Base-by-base conservation (phyloP, 2,888 invertebrate species). In the Caenorhabditis sulstoni region DNA sequence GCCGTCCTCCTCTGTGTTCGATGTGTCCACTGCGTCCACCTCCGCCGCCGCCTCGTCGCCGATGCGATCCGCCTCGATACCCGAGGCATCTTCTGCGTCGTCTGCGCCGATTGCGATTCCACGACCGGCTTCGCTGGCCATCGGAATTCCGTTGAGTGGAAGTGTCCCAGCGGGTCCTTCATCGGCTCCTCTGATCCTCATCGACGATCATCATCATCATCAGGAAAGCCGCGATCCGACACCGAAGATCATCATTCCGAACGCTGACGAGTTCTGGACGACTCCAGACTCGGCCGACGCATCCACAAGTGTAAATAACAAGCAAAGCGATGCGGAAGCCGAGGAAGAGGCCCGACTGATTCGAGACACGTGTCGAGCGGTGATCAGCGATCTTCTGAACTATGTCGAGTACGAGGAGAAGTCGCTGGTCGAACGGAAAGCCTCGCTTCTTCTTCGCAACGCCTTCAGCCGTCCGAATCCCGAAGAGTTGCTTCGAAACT, bases 391-490 rank as follows among this genome's bases (percentile, higher is more conserved):
- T 79, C 67, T 86, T 9, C 67, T 86, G 53, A 85, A 85, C 62
- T 86, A 85, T 66, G 82, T 85, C 41, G 81, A 81, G 35, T 85
- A 85, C 58, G 86, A 86, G 47, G 84, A 86, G 49, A 78, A 70
- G 57, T 81, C 83, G 0, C 66, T 65, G 23, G 81, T 77, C n/a
- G 86, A 86, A 52, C 41, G 86, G 23, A 86, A 86, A 73, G 75
- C 73, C n/a, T 85, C 84, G 1, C 44, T 86, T 7, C 66, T 85
- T 7, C 71, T 86, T 9, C 66, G 71, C 20, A 79, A 55, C 20
- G 53, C 77, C 8, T 64, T 81, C 57, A 57, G 55, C 18, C 67
- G 65, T 18, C 81, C 73, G 1, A 61, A 78, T 62, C 66, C 71
- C 9, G 73, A 57, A 50, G 73, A 73, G 23, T 47, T 79, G 11